Evolutionary conservation across 2,797 vertebrate species (phyloP).

Genomic region (Petrocephalus sullivani): DNA sequence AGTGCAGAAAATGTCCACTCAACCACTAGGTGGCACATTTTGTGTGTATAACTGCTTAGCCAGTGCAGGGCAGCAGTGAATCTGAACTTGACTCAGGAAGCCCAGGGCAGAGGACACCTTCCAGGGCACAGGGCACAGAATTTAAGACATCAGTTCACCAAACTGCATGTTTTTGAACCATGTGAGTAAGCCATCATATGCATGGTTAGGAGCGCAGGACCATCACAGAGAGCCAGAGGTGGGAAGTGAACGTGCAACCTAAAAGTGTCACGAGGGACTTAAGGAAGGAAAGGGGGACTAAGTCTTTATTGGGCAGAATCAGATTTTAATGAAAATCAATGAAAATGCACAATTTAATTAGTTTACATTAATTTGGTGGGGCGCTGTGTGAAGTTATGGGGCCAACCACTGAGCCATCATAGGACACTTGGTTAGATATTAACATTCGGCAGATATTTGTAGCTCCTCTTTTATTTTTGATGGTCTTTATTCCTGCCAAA

Average conservation of each 20-base stretch:
- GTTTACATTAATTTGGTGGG: neutral
- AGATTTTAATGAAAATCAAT: neutral
- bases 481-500: neutral
- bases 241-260: neutral
- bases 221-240: neutral
- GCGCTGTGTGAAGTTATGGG: neutral
- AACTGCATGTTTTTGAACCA: neutral
- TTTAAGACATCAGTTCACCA: neutral
- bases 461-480: neutral
- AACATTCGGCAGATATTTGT: neutral
- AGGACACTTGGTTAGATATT: neutral
- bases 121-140: neutral
- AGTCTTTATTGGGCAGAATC: neutral
- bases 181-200: neutral
- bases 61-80: neutral
- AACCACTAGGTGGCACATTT: constrained; percentile 1
- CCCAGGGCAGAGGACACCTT: neutral
- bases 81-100: neutral
- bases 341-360: neutral
- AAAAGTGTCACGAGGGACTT: neutral
- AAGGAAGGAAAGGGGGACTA: neutral
- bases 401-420: neutral
- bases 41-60: neutral
- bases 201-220: neutral
- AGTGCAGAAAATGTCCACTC: neutral